phyloP scores from a whole-genome alignment of 2,797 vertebrate species.

The Cyclopterus lumpus region DNA sequence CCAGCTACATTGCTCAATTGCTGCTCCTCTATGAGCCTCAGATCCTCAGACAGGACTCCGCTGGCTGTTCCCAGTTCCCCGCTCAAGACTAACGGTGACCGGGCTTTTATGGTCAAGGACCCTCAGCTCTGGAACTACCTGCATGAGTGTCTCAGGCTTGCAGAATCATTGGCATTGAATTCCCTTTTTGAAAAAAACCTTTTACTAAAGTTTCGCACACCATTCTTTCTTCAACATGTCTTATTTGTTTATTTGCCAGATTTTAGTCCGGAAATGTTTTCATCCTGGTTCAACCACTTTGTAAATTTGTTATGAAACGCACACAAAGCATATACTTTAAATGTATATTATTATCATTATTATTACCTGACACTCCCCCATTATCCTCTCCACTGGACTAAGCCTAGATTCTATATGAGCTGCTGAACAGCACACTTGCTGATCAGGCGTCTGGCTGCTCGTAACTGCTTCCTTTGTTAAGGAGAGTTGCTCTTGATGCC shows the following conservation, averaged over 20 bases:
- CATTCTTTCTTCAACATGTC: not conserved
- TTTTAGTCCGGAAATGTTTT: not conserved
- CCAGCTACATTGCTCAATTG: not conserved
- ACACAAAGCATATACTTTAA: not conserved
- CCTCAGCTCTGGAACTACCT: not conserved
- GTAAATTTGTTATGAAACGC: not conserved
- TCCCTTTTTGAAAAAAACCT: not conserved
- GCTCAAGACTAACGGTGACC: not conserved
- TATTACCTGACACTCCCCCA: constrained; percentile 80
- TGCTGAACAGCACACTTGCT: not conserved
- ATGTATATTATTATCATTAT: not conserved
- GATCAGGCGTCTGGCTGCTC: constrained; percentile 44
- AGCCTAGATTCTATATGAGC: constrained; percentile 44
- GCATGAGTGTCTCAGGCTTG: not conserved
- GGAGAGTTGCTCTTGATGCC: constrained; percentile 67
- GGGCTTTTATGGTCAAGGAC: not conserved
- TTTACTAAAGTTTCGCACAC: not conserved
- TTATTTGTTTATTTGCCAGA: not conserved
- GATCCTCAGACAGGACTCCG: not conserved
- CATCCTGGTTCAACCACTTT: not conserved
- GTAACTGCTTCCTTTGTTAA: constrained; percentile 60
- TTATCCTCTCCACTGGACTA: constrained; percentile 55
- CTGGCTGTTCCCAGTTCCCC: not conserved
- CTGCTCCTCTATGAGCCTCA: not conserved
- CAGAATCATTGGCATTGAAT: not conserved